Evolutionary conservation across 2,888 invertebrate species (phyloP).

Genomic region (Archaeoteleia sp.): DNA sequence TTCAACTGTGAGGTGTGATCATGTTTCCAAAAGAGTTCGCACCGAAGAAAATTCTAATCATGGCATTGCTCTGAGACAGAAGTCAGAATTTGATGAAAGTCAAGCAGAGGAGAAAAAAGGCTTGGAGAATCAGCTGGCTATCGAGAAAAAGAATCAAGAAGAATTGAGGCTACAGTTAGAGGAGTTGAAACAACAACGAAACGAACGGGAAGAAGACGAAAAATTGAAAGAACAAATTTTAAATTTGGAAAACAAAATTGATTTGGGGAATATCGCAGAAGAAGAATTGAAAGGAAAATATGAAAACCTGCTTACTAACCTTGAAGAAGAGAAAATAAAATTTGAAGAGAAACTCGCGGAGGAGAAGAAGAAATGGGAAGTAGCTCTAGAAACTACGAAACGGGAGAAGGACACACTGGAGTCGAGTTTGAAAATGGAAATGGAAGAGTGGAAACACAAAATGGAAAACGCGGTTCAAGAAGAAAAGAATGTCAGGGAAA

Average conservation of each 20-base stretch:
- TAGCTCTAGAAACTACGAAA: slow-evolving; percentile 73
- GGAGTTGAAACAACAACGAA: slow-evolving; percentile 75
- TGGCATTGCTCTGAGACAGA: slow-evolving; percentile 61
- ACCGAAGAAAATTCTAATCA: slow-evolving; percentile 56
- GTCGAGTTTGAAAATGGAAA: slow-evolving; percentile 75
- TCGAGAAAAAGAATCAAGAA: slow-evolving; percentile 76
- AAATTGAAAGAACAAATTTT: slow-evolving; percentile 76
- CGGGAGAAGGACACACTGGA: slow-evolving; percentile 76
- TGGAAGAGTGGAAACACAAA: slow-evolving; percentile 75
- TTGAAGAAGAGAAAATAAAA: slow-evolving; percentile 76
- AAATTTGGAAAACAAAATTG: slow-evolving; percentile 75
- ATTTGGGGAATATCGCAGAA: slow-evolving; percentile 67
- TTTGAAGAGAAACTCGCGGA: slow-evolving; percentile 76
- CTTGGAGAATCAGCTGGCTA: slow-evolving; percentile 75
- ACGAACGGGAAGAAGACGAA: slow-evolving; percentile 76
- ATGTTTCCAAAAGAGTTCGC: slow-evolving; percentile 55
- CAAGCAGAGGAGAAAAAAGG: slow-evolving; percentile 70
- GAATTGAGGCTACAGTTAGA: slow-evolving; percentile 75
- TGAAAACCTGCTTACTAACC: slow-evolving; percentile 74
- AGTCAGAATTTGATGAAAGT: slow-evolving; percentile 59
- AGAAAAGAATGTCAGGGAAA: slow-evolving; percentile 71
- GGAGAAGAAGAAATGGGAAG: slow-evolving; percentile 77
- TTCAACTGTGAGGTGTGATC: slow-evolving; percentile 43
- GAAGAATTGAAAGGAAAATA: slow-evolving; percentile 76
- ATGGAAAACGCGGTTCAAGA: slow-evolving; percentile 74